Base-by-base conservation (phyloP, 1,140 invertebrate species). In the Drosophila nasuta region DNA sequence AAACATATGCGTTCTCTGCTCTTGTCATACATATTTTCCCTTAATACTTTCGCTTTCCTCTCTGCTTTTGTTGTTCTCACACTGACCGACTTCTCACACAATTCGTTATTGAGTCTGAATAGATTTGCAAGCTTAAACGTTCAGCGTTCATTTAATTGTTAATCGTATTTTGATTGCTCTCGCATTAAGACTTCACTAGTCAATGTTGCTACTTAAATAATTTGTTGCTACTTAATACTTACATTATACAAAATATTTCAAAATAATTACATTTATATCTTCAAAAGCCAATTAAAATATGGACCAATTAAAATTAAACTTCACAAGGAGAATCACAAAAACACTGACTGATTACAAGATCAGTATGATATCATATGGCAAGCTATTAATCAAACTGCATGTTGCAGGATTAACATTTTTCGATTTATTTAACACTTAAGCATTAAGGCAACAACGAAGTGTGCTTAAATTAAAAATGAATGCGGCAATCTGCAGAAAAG, bases 391-490 rank as follows among this genome's bases (percentile, higher is more conserved):
- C 43, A 41, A 78, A 57, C 20, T 64, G 35, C 25, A 17, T 62
- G 52, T 5, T 11, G 45, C 6, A 17, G 11, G 25, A 7, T 45
- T 48, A 46, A 8, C 5, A 8, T 20, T 49, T 13, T 46, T 51
- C 45, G 71, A 74, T 59, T 56, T 43, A 43, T 43, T 62, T 51
- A 69, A 66, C 30, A 49, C 38, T 11, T 46, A 48, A 5, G 43
- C 65, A 81, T 59, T 52, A 85, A 70, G 51, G 17, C 43, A 38
- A 56, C 75, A 77, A 65, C 48, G 68, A 69, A 88, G 71, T 66
- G 66, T 46, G 49, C 56, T 35, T 30, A 80, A 77, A 72, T 75
- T 46, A 67, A 88, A 80, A 75, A 46, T 48, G 59, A 87, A 77
- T 25, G 20, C 69, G 52, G 20, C 58, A 75, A 67, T 80, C 75